Evolutionary conservation across 2,113 vertebrate genomes (phyloP).

Genomic region (Oncorhynchus masou): DNA sequence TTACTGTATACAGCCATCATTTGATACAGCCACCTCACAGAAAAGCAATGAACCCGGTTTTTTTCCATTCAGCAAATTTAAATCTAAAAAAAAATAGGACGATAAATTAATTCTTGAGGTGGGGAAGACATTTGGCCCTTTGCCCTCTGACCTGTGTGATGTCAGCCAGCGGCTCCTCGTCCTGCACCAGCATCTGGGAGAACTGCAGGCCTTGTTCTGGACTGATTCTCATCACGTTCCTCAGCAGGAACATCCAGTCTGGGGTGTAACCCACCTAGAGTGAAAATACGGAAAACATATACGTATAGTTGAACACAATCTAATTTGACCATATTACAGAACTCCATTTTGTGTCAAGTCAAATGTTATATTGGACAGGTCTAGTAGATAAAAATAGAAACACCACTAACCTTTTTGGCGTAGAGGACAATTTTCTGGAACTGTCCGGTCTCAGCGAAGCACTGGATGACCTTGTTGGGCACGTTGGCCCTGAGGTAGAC

Average conservation of each 20-base stretch:
- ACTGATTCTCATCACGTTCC: slow-evolving; percentile 98
- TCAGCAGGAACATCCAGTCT: slow-evolving; percentile 97
- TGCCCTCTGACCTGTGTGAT: slow-evolving; percentile 89
- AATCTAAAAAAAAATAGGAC: no score
- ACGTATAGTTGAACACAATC: neutral
- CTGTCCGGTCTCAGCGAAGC: slow-evolving; percentile 98
- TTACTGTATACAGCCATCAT: neutral
- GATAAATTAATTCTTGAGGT: neutral
- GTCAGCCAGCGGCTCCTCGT: slow-evolving; percentile 97
- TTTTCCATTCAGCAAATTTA: no score
- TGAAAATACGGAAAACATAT: slow-evolving; percentile 1
- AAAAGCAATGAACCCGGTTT: no score
- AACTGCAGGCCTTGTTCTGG: slow-evolving; percentile 98
- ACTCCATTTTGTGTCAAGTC: neutral
- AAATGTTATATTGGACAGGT: no score
- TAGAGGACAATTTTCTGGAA: slow-evolving; percentile 99
- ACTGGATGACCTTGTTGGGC: slow-evolving; percentile 98
- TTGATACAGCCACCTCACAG: neutral
- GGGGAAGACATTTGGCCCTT: neutral
- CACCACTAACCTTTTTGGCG: slow-evolving; percentile 89
- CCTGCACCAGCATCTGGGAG: slow-evolving; percentile 98
- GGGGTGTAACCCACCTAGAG: slow-evolving; percentile 95
- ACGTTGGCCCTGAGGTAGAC: slow-evolving; percentile 97
- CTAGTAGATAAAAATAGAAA: no score
- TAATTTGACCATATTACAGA: neutral